These are phyloP conservation scores for Acrobasis repandana DNA, from an alignment of 2,888 invertebrate species.

Conservation along the genomic window DNA sequence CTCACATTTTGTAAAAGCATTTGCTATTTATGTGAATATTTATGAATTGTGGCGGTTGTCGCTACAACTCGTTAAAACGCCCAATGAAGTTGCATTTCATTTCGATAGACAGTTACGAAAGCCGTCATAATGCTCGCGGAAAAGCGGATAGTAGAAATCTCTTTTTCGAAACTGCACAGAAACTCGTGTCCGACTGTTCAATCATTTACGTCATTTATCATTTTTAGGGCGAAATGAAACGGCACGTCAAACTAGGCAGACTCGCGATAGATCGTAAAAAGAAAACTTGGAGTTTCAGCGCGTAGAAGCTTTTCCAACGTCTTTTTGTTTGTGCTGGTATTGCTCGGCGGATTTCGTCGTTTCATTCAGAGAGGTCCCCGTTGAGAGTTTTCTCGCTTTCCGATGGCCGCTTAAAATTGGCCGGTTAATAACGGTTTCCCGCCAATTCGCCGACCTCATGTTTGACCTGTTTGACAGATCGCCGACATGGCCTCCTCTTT, in stretches of 20 bases:
- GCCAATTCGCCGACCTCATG: slow-evolving; percentile 61
- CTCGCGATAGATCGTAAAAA: slow-evolving; percentile 71
- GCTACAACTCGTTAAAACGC: slow-evolving; percentile 65
- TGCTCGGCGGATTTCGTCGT: slow-evolving; percentile 49
- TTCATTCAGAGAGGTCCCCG: slow-evolving; percentile 47
- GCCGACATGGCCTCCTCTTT: slow-evolving; percentile 76
- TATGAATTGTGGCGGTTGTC: slow-evolving; percentile 63
- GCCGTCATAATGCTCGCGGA: slow-evolving; percentile 46
- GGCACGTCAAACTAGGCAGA: slow-evolving; percentile 71
- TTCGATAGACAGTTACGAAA: slow-evolving; percentile 52
- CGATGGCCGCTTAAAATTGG: slow-evolving; percentile 54
- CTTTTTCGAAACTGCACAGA: slow-evolving; percentile 60
- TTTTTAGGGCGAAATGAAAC: slow-evolving; percentile 69
- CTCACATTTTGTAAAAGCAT: slow-evolving; percentile 66
- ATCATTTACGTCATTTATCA: slow-evolving; percentile 79
- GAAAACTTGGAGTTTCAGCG: slow-evolving; percentile 52
- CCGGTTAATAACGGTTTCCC: slow-evolving; percentile 59
- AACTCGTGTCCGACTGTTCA: slow-evolving; percentile 67
- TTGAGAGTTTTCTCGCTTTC: slow-evolving; percentile 41
- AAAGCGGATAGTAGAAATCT: slow-evolving; percentile 58
- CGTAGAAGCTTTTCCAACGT: slow-evolving; percentile 72
- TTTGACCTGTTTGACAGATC: slow-evolving; percentile 82
- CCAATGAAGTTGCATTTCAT: slow-evolving; percentile 61
- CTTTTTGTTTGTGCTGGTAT: slow-evolving; percentile 73
- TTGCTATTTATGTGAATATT: slow-evolving; percentile 70